A percentile compares a stretch with the other conserved stretches of the same genome.
phyloP scores from a whole-genome alignment of 2,113 vertebrate species.

The Sterrhoptilus dennistouni region DNA sequence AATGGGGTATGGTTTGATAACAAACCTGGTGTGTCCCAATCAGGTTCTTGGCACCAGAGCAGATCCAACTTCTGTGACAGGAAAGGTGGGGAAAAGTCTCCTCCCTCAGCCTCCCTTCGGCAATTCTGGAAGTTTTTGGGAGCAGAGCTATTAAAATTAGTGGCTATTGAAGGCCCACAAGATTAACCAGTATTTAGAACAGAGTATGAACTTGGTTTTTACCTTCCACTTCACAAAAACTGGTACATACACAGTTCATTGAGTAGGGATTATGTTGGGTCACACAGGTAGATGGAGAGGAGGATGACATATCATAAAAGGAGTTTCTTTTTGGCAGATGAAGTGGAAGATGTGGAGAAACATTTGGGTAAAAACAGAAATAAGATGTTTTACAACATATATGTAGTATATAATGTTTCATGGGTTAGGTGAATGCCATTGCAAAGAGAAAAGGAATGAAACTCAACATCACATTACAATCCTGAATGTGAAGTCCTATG shows the following conservation, averaged over 20 bases:
- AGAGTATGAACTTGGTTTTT: neutral
- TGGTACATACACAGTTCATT: neutral
- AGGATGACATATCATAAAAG: neutral
- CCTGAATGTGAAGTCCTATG: neutral
- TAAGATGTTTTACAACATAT: neutral
- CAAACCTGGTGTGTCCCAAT: neutral
- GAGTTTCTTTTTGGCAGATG: neutral
- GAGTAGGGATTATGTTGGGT: neutral
- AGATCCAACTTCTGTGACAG: neutral
- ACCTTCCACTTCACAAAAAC: neutral
- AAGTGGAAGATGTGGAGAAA: accelerated
- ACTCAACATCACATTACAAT: neutral
- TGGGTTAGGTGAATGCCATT: neutral
- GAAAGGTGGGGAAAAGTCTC: neutral
- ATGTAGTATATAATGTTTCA: neutral
- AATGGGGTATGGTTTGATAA: neutral
- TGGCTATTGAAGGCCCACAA: neutral
- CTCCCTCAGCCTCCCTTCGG: neutral
- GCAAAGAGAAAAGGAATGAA: neutral
- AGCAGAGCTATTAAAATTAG: neutral
- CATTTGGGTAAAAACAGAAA: neutral
- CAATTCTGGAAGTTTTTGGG: neutral
- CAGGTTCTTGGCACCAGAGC: neutral
- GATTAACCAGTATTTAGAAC: neutral
- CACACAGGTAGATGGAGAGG: neutral